Conservation (phyloP, 2,797 vertebrate genomes). For the Lophius americanus region DNA sequence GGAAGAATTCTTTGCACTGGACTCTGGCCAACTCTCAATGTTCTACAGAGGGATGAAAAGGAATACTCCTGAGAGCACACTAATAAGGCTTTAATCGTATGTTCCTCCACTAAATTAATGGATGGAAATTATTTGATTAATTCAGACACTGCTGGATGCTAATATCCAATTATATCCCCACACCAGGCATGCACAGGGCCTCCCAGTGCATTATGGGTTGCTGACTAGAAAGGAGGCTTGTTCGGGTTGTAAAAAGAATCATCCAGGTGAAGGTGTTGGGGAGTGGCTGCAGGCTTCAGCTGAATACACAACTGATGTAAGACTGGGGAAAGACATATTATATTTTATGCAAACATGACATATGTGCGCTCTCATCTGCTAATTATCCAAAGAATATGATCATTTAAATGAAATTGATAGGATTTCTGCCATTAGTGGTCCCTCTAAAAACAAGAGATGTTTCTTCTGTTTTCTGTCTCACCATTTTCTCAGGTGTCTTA, state of each 20-base stretch:
- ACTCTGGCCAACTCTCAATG: slow-evolving; percentile 84
- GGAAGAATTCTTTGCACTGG: slow-evolving; percentile 77
- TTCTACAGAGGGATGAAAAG: slow-evolving; percentile 86
- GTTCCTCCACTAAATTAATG: slow-evolving; percentile 89
- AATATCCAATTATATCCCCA: slow-evolving; percentile 85
- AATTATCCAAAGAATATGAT: too few species aligned
- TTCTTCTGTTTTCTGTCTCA: too few species aligned
- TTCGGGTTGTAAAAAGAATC: slow-evolving; percentile 49
- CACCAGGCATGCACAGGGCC: slow-evolving; percentile 73
- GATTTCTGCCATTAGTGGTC: too few species aligned
- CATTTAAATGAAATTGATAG: too few species aligned
- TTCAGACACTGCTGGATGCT: slow-evolving; percentile 85
- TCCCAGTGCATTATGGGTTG: slow-evolving; percentile 73
- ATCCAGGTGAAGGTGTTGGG: slow-evolving; percentile 52
- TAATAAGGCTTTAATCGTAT: slow-evolving; percentile 88
- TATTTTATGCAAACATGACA: slow-evolving; percentile 13
- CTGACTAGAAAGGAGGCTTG: slow-evolving; percentile 59
- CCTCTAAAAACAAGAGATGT: too few species aligned
- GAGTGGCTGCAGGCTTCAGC: slow-evolving; percentile 39
- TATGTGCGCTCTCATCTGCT: slow-evolving; percentile 32
- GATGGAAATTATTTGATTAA: slow-evolving; percentile 86
- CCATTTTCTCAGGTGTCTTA: too few species aligned
- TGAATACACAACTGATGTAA: slow-evolving; percentile 12
- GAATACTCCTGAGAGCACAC: slow-evolving; percentile 81
- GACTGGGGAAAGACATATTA: slow-evolving; percentile 1